These are phyloP conservation scores for Loripinus fragilis DNA, from an alignment of 2,888 invertebrate species.

Conservation along the genomic window DNA sequence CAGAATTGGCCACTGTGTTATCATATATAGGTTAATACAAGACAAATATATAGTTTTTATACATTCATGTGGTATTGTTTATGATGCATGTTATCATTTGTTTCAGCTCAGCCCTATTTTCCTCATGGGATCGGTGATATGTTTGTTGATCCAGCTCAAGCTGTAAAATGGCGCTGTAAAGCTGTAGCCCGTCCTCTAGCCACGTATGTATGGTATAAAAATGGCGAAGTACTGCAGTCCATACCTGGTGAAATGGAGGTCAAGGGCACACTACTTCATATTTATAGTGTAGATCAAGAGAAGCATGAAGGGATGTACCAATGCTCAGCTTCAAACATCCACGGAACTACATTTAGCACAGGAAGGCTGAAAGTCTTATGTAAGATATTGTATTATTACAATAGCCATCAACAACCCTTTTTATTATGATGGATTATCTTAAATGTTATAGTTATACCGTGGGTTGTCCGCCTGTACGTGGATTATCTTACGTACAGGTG, in stretches of 20 bases:
- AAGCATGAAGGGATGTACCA: slow-evolving; percentile 97
- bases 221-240: slow-evolving; percentile 31
- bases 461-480: too few species aligned
- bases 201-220: slow-evolving; percentile 53
- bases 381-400: slow-evolving; percentile 83
- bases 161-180: slow-evolving; percentile 39
- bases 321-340: slow-evolving; percentile 94
- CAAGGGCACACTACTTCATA: slow-evolving; percentile 64
- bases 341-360: slow-evolving; percentile 93
- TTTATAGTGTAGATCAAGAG: slow-evolving; percentile 58
- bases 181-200: slow-evolving; percentile 52
- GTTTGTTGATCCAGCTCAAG: slow-evolving; percentile 42
- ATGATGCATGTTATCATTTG: too few species aligned
- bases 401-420: too few species aligned
- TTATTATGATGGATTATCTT: too few species aligned
- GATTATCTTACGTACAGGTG: too few species aligned
- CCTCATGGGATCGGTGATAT: slow-evolving; percentile 46
- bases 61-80: too few species aligned
- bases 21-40: too few species aligned
- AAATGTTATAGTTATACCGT: too few species aligned
- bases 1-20: too few species aligned
- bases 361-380: slow-evolving; percentile 94
- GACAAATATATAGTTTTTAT: too few species aligned
- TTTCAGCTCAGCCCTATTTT: slow-evolving; percentile 55
- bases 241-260: slow-evolving; percentile 51